Conservation (phyloP, 2,797 vertebrate genomes). For the Scleropages formosus region DNA sequence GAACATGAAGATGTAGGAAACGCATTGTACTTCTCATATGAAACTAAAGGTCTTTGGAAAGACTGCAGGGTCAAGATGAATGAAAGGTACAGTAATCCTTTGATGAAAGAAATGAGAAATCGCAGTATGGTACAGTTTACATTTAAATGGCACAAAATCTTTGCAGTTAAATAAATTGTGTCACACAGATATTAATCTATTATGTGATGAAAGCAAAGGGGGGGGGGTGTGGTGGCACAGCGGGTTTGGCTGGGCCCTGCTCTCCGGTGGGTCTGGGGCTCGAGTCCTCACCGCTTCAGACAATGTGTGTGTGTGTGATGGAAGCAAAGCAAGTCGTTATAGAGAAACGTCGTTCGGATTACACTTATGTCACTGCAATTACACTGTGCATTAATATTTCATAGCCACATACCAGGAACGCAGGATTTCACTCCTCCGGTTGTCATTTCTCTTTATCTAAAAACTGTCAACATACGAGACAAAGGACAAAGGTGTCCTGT, state of each 20-base stretch:
- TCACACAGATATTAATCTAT: neutral
- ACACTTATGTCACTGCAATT: neutral
- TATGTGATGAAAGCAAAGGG: neutral
- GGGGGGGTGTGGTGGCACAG: too few relatives aligned
- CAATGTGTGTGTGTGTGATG: too few relatives aligned
- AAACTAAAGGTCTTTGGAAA: conserved; percentile 42
- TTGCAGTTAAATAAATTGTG: conserved; percentile 14
- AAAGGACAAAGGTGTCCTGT: neutral
- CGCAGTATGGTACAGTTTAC: neutral
- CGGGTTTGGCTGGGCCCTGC: too few relatives aligned
- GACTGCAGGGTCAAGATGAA: neutral
- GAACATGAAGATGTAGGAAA: conserved; percentile 53
- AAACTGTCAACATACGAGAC: neutral
- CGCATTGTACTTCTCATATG: conserved; percentile 58
- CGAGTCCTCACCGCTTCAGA: too few relatives aligned
- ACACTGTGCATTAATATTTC: conserved; percentile 1
- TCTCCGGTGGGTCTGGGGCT: too few relatives aligned
- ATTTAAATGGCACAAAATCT: neutral
- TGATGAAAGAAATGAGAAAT: conserved; percentile 5
- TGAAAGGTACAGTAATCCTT: neutral
- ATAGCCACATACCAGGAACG: neutral
- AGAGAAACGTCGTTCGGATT: neutral
- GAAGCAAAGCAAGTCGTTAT: neutral
- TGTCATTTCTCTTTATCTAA: conserved; percentile 8
- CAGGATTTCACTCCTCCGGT: neutral